Evolutionary conservation across 1,140 invertebrate species (phyloP), one percentile per base, ranked within the genome.

Genomic region (Littorina saxatilis): DNA sequence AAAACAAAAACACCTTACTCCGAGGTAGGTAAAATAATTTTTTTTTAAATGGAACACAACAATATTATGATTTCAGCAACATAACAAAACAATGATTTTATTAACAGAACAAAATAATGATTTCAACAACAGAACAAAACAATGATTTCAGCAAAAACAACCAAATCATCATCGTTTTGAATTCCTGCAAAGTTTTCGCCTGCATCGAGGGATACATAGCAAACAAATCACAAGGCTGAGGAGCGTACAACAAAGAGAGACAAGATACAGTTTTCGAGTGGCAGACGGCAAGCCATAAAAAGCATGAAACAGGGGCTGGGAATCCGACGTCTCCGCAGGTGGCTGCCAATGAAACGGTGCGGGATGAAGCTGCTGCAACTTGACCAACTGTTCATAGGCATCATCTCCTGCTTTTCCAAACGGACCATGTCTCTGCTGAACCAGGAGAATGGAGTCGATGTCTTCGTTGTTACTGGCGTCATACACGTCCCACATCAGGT

Each of bases 401-500:
- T 73, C 73, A 15, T 79, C 66, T 3, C 82, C 82, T 55, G 84
- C 47, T 35, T 80, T 82, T 15, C 84, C 82, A 74, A 89, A 91
- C 35, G 88, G 84, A 52, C 87, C 85, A 81, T 90, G 89, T 17
- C 77, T 80, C 20, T 80, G 75, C 58, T 90, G 88, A 23, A 90
- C 83, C 13, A 91, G 81, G 82, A 84, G 86, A 35, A 88, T 83
- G 40, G 79, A 86, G 63, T 91, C 90, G 15, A 90, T 80, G 52
- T 85, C 78, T 70, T 86, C 84, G 79, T 90, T 89, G 72, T 87
- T 87, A 32, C 58, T 58, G 17, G 85, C 87, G 4, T 96, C 97
- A 61, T 98, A 94, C 94, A 99, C 98, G 93, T 98, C 96, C 85
- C 98, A 93, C 90, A 97, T 95, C 5, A 99, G 88, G 93, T 99